A percentile compares a stretch with the other conserved stretches of the same genome.
Evolutionary conservation across 2,797 vertebrate species (phyloP).

Genomic region (Gymnothorax reevesii): DNA sequence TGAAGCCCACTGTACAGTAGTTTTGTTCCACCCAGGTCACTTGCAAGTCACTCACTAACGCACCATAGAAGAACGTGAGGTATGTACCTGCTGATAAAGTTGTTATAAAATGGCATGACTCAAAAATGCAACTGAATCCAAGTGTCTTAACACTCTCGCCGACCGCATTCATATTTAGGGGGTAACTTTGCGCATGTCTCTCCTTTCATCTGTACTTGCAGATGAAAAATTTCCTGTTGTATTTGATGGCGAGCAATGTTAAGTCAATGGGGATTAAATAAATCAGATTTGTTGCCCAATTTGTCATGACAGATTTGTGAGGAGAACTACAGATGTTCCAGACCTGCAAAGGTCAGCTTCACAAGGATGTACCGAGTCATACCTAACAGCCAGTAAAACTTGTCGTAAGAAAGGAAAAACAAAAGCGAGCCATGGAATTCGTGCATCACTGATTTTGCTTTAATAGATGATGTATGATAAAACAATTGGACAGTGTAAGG

Average conservation of each 20-base stretch:
- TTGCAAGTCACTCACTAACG: not conserved
- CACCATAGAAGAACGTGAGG: not conserved
- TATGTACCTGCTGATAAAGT: too few species aligned
- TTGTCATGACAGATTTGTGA: not conserved
- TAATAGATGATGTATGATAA: not conserved
- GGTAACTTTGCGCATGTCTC: too few species aligned
- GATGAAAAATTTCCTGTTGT: too few species aligned
- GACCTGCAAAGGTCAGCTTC: not conserved
- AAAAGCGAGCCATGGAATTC: conserved; percentile 8
- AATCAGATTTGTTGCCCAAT: not conserved
- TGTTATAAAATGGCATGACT: too few species aligned
- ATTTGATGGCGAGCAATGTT: not conserved
- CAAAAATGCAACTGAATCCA: too few species aligned
- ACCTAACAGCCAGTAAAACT: not conserved
- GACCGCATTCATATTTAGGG: too few species aligned
- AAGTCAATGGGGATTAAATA: not conserved
- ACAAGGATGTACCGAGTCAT: not conserved
- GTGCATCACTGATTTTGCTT: not conserved
- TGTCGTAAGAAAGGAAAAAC: not conserved
- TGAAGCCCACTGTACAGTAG: not conserved
- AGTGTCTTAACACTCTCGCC: too few species aligned
- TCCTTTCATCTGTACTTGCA: too few species aligned
- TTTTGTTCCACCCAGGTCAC: not conserved
- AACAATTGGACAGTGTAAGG: conserved; percentile 22
- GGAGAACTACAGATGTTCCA: not conserved